Evolutionary conservation across 2,888 invertebrate species (phyloP), one percentile per base, ranked within the genome.

Genomic region (Clusia tigrina): DNA sequence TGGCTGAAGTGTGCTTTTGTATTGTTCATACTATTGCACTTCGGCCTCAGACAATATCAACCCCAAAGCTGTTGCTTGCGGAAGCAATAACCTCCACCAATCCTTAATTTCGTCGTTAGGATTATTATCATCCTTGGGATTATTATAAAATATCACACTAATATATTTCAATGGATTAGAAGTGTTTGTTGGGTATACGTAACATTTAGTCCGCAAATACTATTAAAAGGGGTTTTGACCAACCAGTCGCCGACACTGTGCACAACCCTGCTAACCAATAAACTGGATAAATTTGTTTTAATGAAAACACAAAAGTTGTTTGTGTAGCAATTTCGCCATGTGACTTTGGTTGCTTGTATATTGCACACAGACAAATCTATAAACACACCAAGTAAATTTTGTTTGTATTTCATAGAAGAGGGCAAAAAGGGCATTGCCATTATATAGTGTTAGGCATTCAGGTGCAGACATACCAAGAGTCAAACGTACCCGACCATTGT

Each of bases 141-240:
- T 67, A 64, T 60, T 64, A 65, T 63, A 66, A 68, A 64, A 67
- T 66, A 68, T 67, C 67, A 67, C 59, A 64, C 59, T 66, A 63
- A 63, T 66, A 66, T 66, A 58, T 67, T 60, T 67, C 58, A 62
- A 67, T 52, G 66, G 65, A 69, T 68, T 67, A 66, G 48, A 37
- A 66, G 58, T 64, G 64, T 67, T 62, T 64, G 64, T 57, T 51
- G 59, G 32, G 55, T 57, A 67, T n/a, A n/a, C n/a, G n/a, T n/a
- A n/a, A n/a, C n/a, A n/a, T n/a, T n/a, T n/a, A n/a, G n/a, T n/a
- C n/a, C n/a, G n/a, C n/a, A n/a, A n/a, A n/a, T n/a, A n/a, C n/a
- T n/a, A n/a, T n/a, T n/a, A n/a, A n/a, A n/a, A n/a, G n/a, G n/a
- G n/a, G n/a, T n/a, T n/a, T n/a, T n/a, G n/a, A n/a, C n/a, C n/a